phyloP scores from a whole-genome alignment of 2,888 invertebrate species.

The Adelphocoris suturalis region DNA sequence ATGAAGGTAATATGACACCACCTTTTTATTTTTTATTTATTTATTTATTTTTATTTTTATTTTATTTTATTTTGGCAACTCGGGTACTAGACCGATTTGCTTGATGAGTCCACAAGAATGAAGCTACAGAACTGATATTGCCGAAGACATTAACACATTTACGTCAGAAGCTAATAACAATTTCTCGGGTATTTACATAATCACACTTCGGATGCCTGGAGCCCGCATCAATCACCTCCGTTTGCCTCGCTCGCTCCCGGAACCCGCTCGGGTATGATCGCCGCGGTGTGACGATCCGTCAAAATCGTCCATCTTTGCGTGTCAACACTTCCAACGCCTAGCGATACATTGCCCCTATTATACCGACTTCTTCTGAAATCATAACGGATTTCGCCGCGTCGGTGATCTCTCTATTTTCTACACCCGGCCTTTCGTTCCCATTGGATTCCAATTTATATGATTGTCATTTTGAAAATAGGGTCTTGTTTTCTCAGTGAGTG shows the following conservation, averaged over 20 bases:
- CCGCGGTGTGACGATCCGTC: not conserved
- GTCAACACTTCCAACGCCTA: not conserved
- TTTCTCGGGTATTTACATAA: slow-evolving; percentile 26
- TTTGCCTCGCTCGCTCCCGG: not conserved
- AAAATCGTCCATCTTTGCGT: not conserved
- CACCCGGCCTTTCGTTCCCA: not conserved
- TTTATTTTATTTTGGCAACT: too few relatives aligned
- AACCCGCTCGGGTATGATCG: not conserved
- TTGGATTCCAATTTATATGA: not conserved
- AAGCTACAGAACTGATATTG: not conserved
- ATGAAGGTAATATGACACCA: too few relatives aligned
- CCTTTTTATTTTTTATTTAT: too few relatives aligned
- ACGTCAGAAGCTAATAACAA: slow-evolving; percentile 28
- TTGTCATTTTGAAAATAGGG: too few relatives aligned
- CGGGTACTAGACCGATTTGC: too few relatives aligned
- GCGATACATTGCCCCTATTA: too few relatives aligned
- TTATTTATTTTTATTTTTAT: too few relatives aligned
- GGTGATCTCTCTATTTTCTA: not conserved
- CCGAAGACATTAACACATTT: not conserved
- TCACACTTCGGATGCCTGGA: not conserved
- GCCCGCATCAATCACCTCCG: slow-evolving; percentile 2
- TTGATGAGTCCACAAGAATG: too few relatives aligned
- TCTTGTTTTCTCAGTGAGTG: too few relatives aligned
- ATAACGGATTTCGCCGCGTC: not conserved
- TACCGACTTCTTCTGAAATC: not conserved